phyloP scores from a whole-genome alignment of 1,140 invertebrate genomes.

The Gryon sp. region DNA sequence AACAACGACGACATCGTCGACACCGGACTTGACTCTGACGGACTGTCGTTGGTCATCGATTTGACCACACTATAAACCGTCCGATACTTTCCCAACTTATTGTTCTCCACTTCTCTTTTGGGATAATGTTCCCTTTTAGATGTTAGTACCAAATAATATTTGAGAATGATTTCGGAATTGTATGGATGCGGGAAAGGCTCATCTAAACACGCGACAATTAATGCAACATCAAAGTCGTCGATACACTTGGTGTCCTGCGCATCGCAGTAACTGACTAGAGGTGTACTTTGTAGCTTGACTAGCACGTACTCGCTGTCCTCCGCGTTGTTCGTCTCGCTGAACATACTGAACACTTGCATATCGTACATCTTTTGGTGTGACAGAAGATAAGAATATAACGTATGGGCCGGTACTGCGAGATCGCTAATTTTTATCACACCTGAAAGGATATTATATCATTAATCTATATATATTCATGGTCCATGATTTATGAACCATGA shows the following conservation, averaged over 20 bases:
- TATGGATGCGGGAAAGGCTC: slow-evolving; percentile 57
- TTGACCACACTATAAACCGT: slow-evolving; percentile 81
- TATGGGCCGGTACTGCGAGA: slow-evolving; percentile 83
- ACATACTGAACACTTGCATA: slow-evolving; percentile 86
- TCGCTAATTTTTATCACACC: slow-evolving; percentile 82
- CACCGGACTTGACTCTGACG: slow-evolving; percentile 66
- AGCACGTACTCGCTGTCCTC: slow-evolving; percentile 82
- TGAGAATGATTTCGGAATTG: slow-evolving; percentile 81
- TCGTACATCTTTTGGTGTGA: slow-evolving; percentile 85
- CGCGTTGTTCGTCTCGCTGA: slow-evolving; percentile 74
- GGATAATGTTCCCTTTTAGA: slow-evolving; percentile 86
- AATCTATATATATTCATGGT: no score
- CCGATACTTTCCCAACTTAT: slow-evolving; percentile 83
- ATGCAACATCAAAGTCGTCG: slow-evolving; percentile 85
- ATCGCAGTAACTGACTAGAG: slow-evolving; percentile 82
- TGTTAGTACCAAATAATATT: slow-evolving; percentile 88
- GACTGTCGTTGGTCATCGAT: slow-evolving; percentile 66
- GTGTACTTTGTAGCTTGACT: slow-evolving; percentile 82
- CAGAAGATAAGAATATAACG: slow-evolving; percentile 87
- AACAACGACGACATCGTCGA: slow-evolving; percentile 58
- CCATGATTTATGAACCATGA: no score
- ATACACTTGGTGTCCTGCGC: slow-evolving; percentile 82
- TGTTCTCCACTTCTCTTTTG: slow-evolving; percentile 83
- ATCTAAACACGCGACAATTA: slow-evolving; percentile 83
- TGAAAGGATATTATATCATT: slow-evolving; percentile 66